Percentiles rank a stretch among this genome's conserved stretches.
Evolutionary conservation across 2,888 invertebrate genomes (phyloP).

Genomic region (Anticlea derivata): DNA sequence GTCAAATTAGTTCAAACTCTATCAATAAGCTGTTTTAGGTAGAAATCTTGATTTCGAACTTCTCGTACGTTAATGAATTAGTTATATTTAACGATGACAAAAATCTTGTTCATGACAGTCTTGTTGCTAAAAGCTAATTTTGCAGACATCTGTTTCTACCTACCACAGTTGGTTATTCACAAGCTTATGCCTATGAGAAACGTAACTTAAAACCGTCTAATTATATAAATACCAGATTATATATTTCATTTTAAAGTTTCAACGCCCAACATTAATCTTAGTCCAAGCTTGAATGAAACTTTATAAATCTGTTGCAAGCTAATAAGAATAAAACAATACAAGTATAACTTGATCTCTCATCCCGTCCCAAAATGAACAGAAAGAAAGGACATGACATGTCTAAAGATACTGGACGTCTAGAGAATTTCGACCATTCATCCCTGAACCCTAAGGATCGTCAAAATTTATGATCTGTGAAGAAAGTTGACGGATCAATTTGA

Average conservation of each 20-base stretch:
- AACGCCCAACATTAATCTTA: constrained; percentile 41
- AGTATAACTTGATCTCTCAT: constrained; percentile 27
- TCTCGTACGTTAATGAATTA: too few species aligned
- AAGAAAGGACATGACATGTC: constrained; percentile 22
- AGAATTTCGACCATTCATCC: constrained; percentile 16
- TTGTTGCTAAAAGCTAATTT: too few species aligned
- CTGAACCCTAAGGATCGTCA: constrained; percentile 15
- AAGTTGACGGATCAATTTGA: constrained; percentile 31
- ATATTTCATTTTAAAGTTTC: constrained; percentile 21
- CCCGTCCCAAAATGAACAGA: background rate
- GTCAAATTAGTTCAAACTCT: too few species aligned
- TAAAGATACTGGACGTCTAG: constrained; percentile 19
- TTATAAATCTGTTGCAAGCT: constrained; percentile 39
- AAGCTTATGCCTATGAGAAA: background rate
- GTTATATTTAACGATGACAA: too few species aligned
- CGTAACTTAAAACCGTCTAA: constrained; percentile 11
- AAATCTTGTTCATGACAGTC: too few species aligned
- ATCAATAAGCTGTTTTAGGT: too few species aligned
- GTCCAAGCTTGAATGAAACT: constrained; percentile 37
- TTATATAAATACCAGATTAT: constrained; percentile 16
- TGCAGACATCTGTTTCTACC: too few species aligned
- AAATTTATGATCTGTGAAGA: constrained; percentile 17
- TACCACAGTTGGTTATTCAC: too few species aligned
- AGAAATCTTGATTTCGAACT: too few species aligned
- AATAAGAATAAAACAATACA: constrained; percentile 38